phyloP scores from a whole-genome alignment of 1,140 invertebrate species.

The Rhyzopertha dominica region DNA sequence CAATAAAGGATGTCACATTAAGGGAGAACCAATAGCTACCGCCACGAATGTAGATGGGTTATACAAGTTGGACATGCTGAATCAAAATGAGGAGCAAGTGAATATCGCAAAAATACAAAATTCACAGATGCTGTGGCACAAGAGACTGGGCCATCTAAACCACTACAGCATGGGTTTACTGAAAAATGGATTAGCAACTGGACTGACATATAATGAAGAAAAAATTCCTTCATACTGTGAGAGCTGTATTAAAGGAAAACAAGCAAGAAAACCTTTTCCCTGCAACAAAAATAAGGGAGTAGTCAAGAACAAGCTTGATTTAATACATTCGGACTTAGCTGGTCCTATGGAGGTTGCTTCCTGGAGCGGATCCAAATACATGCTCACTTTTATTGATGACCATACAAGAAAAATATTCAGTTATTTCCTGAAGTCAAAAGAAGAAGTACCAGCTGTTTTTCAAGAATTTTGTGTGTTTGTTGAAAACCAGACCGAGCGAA shows the following conservation, averaged over 20 bases:
- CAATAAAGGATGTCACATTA: slow-evolving; percentile 10
- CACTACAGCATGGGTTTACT: slow-evolving; percentile 15
- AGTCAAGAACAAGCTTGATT: slow-evolving; percentile 15
- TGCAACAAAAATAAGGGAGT: slow-evolving; percentile 12
- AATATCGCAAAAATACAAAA: slow-evolving; percentile 3
- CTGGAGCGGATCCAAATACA: slow-evolving; percentile 33
- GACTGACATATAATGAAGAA: slow-evolving; percentile 9
- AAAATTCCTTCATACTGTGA: slow-evolving; percentile 13
- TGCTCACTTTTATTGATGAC: slow-evolving; percentile 44
- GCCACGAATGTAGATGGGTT: slow-evolving; percentile 16
- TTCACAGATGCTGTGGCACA: slow-evolving; percentile 21
- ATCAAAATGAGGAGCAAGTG: slow-evolving; percentile 1
- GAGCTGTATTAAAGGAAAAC: slow-evolving; percentile 22
- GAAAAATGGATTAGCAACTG: slow-evolving; percentile 15
- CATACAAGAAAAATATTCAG: slow-evolving; percentile 31
- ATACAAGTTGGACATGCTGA: slow-evolving; percentile 10
- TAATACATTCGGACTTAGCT: slow-evolving; percentile 22
- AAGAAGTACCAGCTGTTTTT: slow-evolving; percentile 25
- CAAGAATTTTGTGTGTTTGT: slow-evolving; percentile 25
- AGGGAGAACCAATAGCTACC: slow-evolving; percentile 16
- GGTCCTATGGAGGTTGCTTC: slow-evolving; percentile 21
- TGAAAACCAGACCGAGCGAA: slow-evolving; percentile 27
- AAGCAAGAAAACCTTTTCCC: slow-evolving; percentile 17
- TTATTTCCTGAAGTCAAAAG: slow-evolving; percentile 38
- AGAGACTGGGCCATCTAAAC: slow-evolving; percentile 21